These are phyloP conservation scores for Baronia brevicornis DNA, from an alignment of 2,888 invertebrate genomes.

Conservation along the genomic window DNA sequence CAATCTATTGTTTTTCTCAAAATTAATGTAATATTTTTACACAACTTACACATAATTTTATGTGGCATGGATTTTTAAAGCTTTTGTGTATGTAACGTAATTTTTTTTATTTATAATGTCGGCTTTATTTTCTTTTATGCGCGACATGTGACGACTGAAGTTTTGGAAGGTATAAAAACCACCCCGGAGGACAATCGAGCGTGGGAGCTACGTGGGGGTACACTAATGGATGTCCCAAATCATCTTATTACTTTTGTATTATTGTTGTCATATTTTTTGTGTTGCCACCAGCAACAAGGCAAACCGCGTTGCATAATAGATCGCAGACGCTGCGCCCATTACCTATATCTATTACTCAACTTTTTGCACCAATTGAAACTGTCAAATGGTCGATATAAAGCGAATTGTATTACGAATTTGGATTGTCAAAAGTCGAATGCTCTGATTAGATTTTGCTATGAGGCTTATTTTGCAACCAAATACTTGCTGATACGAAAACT, in stretches of 20 bases:
- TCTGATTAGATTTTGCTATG: constrained; percentile 10
- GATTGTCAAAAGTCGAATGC: constrained; percentile 3
- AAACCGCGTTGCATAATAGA: constrained; percentile 43
- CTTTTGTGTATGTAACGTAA: neutral
- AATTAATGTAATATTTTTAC: too few species aligned
- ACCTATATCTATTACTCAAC: constrained; percentile 34
- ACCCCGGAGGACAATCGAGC: constrained; percentile 47
- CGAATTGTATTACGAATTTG: constrained; percentile 18
- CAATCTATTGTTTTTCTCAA: too few species aligned
- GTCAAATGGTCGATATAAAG: constrained; percentile 18
- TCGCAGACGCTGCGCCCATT: constrained; percentile 25
- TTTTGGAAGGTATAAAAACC: constrained; percentile 33
- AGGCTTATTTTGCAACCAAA: too few species aligned
- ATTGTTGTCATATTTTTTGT: constrained; percentile 54
- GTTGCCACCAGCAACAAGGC: constrained; percentile 33
- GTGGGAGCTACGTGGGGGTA: constrained; percentile 64
- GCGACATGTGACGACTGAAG: constrained; percentile 25
- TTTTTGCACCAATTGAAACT: constrained; percentile 36
- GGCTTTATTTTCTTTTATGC: constrained; percentile 22
- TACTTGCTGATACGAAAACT: too few species aligned
- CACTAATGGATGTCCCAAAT: constrained; percentile 58
- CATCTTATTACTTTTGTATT: constrained; percentile 64
- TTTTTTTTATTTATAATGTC: constrained; percentile 11
- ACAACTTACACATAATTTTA: constrained; percentile 1
- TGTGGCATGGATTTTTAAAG: too few species aligned